Base-by-base conservation (phyloP, 2,888 invertebrate species). In the Terebella lapidaria region DNA sequence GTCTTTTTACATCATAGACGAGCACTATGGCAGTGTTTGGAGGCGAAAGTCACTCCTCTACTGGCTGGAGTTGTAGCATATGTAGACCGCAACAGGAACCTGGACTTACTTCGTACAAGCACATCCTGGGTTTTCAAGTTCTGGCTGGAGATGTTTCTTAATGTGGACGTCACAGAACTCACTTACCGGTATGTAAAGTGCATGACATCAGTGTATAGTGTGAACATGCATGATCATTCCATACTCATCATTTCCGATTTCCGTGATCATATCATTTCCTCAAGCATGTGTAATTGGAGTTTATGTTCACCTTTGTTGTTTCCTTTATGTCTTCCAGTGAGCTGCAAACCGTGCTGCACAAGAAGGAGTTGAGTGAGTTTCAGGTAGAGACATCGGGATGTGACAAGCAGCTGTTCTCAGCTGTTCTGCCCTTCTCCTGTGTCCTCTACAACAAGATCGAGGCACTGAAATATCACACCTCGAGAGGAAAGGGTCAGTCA, bases 381-480 rank as follows among this genome's bases (percentile, higher is more conserved):
- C 47, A 25, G 26, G 47, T 56, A 22, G 46, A 25, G 18, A 56
- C 25, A n/a, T 27, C 47, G 2, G 56, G 46, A 15, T 56, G 47
- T 24, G 26, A 29, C n/a, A 46, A 24, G 10, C 3, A 20, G 1
- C 45, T 45, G 18, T 58, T 58, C 27, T 4, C 53, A 26, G 24
- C 35, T n/a, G 20, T 24, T 10, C 26, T 74, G 57, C 74, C 75
- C 22, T 74, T 75, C 58, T 73, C 72, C 22, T 75, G 75, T 74
- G 25, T 64, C 27, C 24, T 66, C 29, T 58, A 63, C 25, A 49
- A 58, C 1, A 45, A 64, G 24, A 35, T 66, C 29, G 59, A 61
- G 2, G 45, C 10, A 3, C 54, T 67, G 45, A 51, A 58, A 22
- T 56, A 62, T 18, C 56, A 35, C 10, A 35, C 10, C n/a, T 15